These are phyloP conservation scores for Hippasteria phrygiana DNA, from an alignment of 53 echinoderm and acorn worm genomes.

Conservation along the genomic window DNA sequence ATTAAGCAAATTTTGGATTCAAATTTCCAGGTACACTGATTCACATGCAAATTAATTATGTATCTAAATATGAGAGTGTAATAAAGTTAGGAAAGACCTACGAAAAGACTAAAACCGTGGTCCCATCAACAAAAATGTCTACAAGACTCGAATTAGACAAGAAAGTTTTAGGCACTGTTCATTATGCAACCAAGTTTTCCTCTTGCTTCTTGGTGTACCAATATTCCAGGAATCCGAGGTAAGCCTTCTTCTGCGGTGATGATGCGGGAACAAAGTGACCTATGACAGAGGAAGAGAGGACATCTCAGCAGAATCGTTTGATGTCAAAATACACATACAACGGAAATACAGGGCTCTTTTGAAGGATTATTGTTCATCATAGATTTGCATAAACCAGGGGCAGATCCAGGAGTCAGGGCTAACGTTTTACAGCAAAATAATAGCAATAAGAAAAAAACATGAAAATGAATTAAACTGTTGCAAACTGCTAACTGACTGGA, in stretches of 20 bases:
- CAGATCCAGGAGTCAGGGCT: too few species aligned
- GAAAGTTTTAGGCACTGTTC: not conserved
- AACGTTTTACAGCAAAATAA: too few species aligned
- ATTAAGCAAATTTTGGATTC: not conserved
- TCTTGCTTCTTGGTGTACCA: constrained; percentile 59
- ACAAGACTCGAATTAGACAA: not conserved
- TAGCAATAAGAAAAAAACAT: too few species aligned
- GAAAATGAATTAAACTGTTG: too few species aligned
- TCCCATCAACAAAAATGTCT: not conserved
- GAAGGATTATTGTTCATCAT: not conserved
- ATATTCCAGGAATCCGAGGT: constrained; percentile 63
- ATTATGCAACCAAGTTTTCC: constrained; percentile 12
- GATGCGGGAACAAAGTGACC: constrained; percentile 77
- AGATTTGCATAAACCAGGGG: too few species aligned
- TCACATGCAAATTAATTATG: too few species aligned
- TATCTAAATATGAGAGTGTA: not conserved
- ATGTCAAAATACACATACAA: not conserved
- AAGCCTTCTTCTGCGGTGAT: constrained; percentile 71
- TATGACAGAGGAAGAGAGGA: constrained; percentile 15
- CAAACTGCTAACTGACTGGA: too few species aligned
- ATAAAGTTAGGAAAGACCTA: not conserved
- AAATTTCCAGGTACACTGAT: not conserved
- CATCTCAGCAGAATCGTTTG: not conserved
- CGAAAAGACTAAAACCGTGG: not conserved
- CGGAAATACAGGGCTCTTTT: too few species aligned